A percentile compares a stretch with the other conserved stretches of the same genome.
These are phyloP conservation scores for Rhinella marina DNA, from an alignment of 2,797 vertebrate species.

Conservation along the genomic window DNA sequence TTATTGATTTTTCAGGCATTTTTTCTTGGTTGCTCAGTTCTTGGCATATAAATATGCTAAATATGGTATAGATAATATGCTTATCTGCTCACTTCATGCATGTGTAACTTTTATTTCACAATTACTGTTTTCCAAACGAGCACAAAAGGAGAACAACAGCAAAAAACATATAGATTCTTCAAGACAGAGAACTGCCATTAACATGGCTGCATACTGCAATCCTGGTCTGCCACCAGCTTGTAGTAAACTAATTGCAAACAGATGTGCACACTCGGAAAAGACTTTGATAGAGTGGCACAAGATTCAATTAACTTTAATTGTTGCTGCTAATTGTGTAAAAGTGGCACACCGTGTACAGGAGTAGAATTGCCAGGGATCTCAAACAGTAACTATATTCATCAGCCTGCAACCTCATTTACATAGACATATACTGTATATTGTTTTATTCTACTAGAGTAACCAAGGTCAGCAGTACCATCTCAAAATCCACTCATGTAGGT, in stretches of 20 bases:
- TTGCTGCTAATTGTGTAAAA: constrained; percentile 27
- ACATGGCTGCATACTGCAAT: neutral
- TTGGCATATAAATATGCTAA: neutral
- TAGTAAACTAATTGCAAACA: constrained; percentile 39
- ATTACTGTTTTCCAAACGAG: neutral
- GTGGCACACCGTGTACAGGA: neutral
- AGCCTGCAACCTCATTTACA: neutral
- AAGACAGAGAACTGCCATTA: neutral
- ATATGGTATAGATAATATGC: neutral
- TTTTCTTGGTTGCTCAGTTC: neutral
- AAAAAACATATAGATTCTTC: neutral
- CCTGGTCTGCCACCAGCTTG: neutral
- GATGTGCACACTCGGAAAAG: constrained; percentile 21
- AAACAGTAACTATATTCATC: neutral
- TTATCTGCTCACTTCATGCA: neutral
- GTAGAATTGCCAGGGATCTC: neutral
- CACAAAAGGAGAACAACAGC: neutral
- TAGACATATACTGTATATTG: neutral
- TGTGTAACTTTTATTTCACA: neutral
- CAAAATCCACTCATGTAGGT: neutral
- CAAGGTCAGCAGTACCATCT: neutral
- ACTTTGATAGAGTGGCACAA: constrained; percentile 24
- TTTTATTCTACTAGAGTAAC: neutral
- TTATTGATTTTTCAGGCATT: neutral
- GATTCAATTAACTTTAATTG: constrained; percentile 35